A percentile compares a stretch with the other conserved stretches of the same genome.
These are phyloP conservation scores for Dermatemys mawii DNA, from an alignment of 2,113 vertebrate genomes.

Conservation along the genomic window DNA sequence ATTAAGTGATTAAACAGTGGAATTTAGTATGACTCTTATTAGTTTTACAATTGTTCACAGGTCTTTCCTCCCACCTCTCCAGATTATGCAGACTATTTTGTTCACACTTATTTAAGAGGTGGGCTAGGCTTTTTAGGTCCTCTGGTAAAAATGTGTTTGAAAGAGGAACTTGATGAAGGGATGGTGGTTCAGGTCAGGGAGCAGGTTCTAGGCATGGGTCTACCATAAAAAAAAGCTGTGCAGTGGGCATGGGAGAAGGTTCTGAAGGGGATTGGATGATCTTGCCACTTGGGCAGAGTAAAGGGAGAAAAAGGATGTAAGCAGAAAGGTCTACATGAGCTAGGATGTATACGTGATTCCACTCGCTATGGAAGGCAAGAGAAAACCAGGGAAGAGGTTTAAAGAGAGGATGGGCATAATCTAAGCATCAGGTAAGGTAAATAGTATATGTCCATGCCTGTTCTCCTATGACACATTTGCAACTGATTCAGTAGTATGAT, in stretches of 20 bases:
- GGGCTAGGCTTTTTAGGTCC: neutral
- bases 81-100: neutral
- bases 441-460: neutral
- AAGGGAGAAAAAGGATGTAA: neutral
- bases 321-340: neutral
- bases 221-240: neutral
- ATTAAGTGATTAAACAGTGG: neutral
- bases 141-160: slow-evolving; percentile 7
- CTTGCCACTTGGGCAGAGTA: slow-evolving; percentile 1
- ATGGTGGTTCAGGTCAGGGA: neutral
- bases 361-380: neutral
- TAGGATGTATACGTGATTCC: accelerated
- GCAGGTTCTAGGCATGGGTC: neutral
- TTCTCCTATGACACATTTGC: neutral
- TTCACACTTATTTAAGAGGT: slow-evolving; percentile 8
- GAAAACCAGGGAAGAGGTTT: neutral
- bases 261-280: neutral
- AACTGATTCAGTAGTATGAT: neutral
- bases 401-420: accelerated
- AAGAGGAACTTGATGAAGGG: neutral
- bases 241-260: neutral
- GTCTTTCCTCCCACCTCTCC: neutral
- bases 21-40: slow-evolving; percentile 26
- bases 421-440: neutral
- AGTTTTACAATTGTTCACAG: neutral